Evolutionary conservation across 2,888 invertebrate genomes (phyloP), one percentile per base, ranked within the genome.

Genomic region (Panzeria rudis): DNA sequence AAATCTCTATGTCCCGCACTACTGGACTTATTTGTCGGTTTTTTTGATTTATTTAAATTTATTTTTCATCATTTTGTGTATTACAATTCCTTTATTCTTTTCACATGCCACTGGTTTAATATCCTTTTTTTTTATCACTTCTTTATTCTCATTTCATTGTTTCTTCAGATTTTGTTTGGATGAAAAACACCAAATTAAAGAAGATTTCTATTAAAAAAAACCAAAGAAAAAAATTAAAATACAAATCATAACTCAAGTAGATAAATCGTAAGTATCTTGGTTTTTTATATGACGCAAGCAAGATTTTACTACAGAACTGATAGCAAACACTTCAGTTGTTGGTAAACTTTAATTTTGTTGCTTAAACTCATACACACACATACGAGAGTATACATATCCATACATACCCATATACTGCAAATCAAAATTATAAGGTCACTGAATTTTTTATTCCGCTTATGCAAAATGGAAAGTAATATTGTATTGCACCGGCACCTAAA

Each of bases 61-160:
- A n/a, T 20, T 15, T 47, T 17, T 20, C 15, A 44, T 23, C 47
- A 61, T 61, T 61, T 50, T 20, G 61, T 6, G 9, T 35, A 13
- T 61, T n/a, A 35, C 35, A 62, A 17, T 61, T 38, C 13, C 1
- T 47, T 62, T 38, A 8, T 50, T n/a, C 32, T 50, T 47, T 47
- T 59, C 35, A 47, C 32, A 47, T 50, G 61, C 72, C 72, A 73
- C 59, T 35, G 50, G 35, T 62, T 73, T 62, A 50, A 73, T 73
- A 62, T 73, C 61, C 61, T 47, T 61, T 61, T 47, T n/a, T n/a
- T n/a, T 47, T 17, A 41, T 59, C 29, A 56, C 7, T 61, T 59
- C 71, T 56, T 56, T 44, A 15, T 50, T 44, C n/a, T 7, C 29
- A 50, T 35, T 62, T 59, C 17, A 62, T 50, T 50, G 61, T 73